A percentile compares a stretch with the other conserved stretches of the same genome.
phyloP scores from a whole-genome alignment of 1,140 invertebrate genomes.

The Caligus rogercresseyi region DNA sequence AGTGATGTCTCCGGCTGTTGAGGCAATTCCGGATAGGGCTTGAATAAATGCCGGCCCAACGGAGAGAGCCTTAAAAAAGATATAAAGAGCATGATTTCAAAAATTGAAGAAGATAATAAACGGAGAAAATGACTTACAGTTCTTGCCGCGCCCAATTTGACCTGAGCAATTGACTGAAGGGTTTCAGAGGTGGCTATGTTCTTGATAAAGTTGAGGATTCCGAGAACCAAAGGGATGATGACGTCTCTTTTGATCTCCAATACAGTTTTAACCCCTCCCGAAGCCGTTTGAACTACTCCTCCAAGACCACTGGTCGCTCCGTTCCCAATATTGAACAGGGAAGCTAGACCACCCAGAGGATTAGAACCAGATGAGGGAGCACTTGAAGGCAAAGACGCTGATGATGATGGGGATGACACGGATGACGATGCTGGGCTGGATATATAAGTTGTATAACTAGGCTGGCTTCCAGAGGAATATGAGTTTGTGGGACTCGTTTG shows the following conservation, averaged over 20 bases:
- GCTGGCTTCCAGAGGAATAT: background rate
- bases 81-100: background rate
- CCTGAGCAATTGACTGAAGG: background rate
- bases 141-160: background rate
- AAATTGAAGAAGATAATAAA: background rate
- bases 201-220: background rate
- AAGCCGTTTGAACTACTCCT: background rate
- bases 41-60: background rate
- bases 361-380: background rate
- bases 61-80: no score
- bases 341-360: background rate
- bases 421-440: background rate
- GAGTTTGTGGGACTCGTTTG: background rate
- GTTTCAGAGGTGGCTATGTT: background rate
- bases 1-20: background rate
- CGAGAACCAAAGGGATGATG: background rate
- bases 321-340: background rate
- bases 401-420: background rate
- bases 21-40: background rate
- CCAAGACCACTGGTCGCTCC: background rate
- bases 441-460: background rate
- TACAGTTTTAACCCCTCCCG: background rate
- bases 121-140: background rate
- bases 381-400: background rate
- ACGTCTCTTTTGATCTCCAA: background rate